phyloP scores from a whole-genome alignment of 2,888 invertebrate genomes.

The Eulithis prunata region DNA sequence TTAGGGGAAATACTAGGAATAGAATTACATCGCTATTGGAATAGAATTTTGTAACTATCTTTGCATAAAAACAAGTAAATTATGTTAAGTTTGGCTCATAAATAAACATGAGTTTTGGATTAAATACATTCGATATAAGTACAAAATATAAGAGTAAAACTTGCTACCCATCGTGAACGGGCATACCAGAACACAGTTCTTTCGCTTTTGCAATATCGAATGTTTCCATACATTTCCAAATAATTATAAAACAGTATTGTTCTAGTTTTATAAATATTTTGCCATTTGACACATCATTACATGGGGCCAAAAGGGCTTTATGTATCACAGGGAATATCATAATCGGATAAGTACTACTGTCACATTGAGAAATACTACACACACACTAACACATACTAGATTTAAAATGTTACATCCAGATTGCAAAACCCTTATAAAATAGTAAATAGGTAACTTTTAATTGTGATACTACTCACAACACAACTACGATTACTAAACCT shows the following conservation, averaged over 20 bases:
- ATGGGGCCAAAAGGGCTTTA: slow-evolving; percentile 42
- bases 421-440: slow-evolving; percentile 28
- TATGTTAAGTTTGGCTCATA: slow-evolving; percentile 31
- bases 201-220: slow-evolving; percentile 7
- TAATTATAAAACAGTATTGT: slow-evolving; percentile 27
- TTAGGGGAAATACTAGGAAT: slow-evolving; percentile 49
- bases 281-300: slow-evolving; percentile 43
- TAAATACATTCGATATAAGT: slow-evolving; percentile 27
- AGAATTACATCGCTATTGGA: slow-evolving; percentile 42
- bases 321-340: slow-evolving; percentile 44
- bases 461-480: slow-evolving; percentile 35
- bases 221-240: slow-evolving; percentile 19
- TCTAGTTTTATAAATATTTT: slow-evolving; percentile 34
- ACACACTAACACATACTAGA: slow-evolving; percentile 9
- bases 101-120: slow-evolving; percentile 16
- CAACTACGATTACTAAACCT: slow-evolving; percentile 25
- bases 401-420: slow-evolving; percentile 29
- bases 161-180: slow-evolving; percentile 7
- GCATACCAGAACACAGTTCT: slow-evolving; percentile 3
- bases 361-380: slow-evolving; percentile 32
- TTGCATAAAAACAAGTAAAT: slow-evolving; percentile 23
- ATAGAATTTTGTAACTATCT: slow-evolving; percentile 36
- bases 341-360: slow-evolving; percentile 41
- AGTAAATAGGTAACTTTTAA: slow-evolving; percentile 40
- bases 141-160: slow-evolving; percentile 15